Evolutionary conservation across 2,113 vertebrate species (phyloP).

Genomic region (Rana temporaria): DNA sequence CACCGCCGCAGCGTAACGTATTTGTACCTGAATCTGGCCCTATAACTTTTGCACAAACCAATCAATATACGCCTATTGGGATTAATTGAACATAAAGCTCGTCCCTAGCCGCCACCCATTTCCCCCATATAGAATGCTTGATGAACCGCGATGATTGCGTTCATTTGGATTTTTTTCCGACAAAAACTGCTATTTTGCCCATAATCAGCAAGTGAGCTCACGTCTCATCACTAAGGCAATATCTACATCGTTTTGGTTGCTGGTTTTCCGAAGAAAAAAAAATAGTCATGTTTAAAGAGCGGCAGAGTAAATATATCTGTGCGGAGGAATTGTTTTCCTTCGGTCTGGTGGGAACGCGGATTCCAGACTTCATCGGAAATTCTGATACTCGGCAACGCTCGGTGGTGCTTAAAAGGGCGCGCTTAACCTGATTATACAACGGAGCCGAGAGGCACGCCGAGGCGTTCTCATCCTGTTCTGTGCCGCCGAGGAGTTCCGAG

Average conservation of each 20-base stretch:
- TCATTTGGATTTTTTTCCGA: conserved; percentile 71
- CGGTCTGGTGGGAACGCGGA: conserved; percentile 67
- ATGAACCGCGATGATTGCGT: conserved; percentile 63
- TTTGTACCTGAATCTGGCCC: too few species aligned
- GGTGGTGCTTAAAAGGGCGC: conserved; percentile 58
- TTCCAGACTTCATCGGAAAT: conserved; percentile 46
- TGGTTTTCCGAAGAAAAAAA: conserved; percentile 68
- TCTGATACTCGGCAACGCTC: conserved; percentile 51
- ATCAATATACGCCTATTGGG: too few species aligned
- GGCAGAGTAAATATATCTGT: conserved; percentile 61
- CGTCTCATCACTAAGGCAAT: conserved; percentile 69
- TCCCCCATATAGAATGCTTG: conserved; percentile 62
- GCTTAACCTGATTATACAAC: conserved; percentile 64
- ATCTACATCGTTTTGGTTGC: conserved; percentile 69
- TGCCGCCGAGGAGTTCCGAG: conserved; percentile 22
- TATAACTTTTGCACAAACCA: too few species aligned
- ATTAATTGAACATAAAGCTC: too few species aligned
- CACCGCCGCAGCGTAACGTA: too few species aligned
- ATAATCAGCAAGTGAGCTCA: conserved; percentile 65
- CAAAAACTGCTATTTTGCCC: conserved; percentile 67
- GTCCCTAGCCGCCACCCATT: too few species aligned
- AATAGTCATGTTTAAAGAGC: conserved; percentile 19
- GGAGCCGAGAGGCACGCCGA: background rate
- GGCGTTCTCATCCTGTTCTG: background rate
- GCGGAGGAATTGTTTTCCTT: conserved; percentile 67